Conservation (phyloP, 1,140 invertebrate species). For the Neodiprion virginianus region DNA sequence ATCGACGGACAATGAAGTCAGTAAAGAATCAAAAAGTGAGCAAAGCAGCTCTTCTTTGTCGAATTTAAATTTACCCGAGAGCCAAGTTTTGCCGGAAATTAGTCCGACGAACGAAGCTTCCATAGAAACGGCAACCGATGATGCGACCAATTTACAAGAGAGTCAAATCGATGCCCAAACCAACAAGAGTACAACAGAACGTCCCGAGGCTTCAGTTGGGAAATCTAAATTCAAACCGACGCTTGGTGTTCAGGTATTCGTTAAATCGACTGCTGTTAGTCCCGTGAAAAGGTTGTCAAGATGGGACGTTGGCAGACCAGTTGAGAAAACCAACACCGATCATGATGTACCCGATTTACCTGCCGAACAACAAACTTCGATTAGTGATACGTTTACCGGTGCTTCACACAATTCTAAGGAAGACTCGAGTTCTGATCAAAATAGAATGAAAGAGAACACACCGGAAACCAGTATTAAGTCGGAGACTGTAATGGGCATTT, state of each 20-base stretch:
- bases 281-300: conserved; percentile 56
- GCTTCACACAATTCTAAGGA: background rate
- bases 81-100: conserved; percentile 50
- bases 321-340: conserved; percentile 33
- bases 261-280: conserved; percentile 28
- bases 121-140: background rate
- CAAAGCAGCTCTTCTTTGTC: conserved; percentile 29
- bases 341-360: conserved; percentile 26
- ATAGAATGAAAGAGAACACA: background rate
- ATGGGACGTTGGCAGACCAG: conserved; percentile 61
- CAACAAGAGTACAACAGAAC: conserved; percentile 35
- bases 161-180: conserved; percentile 39
- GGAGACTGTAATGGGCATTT: background rate
- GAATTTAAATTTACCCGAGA: conserved; percentile 30
- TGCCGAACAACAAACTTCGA: background rate
- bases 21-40: conserved; percentile 49
- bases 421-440: too few relatives aligned
- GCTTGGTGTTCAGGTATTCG: conserved; percentile 56
- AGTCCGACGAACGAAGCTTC: conserved; percentile 53
- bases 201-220: conserved; percentile 32
- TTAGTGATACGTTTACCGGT: background rate
- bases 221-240: conserved; percentile 52
- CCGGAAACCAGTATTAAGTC: background rate
- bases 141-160: conserved; percentile 29
- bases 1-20: conserved; percentile 45